Evolutionary conservation across 2,797 vertebrate genomes (phyloP), one percentile per base, ranked within the genome.

Genomic region (Parotocinclus haroldoi): DNA sequence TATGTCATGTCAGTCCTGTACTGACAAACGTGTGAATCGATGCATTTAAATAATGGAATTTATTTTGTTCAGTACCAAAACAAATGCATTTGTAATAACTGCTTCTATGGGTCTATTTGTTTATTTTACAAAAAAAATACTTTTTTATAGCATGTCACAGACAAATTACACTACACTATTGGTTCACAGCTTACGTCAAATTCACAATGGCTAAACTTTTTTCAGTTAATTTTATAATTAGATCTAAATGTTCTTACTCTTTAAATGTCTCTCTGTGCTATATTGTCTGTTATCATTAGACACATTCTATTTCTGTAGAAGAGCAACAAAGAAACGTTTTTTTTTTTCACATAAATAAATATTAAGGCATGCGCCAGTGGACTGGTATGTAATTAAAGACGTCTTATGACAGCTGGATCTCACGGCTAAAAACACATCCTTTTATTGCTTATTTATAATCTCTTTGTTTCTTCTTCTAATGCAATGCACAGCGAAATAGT

Each of bases 321-420:
- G 63, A 58, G 58, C 39, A 18, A 46, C n/a, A 27, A 38, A 27
- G 17, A 77, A 78, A 76, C 77, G 81, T 46, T 81, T 81, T 74
- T 37, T 61, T 79, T 76, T 81, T 75, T 63, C 77, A 48, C 9
- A 50, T 5, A 8, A 83, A 82, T 63, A 56, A 38, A 88, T 84
- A 84, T 80, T 77, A 83, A 83, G 79, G 18, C 18, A 82, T 80
- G 85, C 86, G 85, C 83, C 81, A 82, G 79, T 79, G 81, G 82
- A 84, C 82, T 82, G 44, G 76, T 82, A 83, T 87, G 83, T 88
- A 89, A 90, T 89, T 89, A 87, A 89, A 89, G 87, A 86, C 82
- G 87, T 85, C 78, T 83, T 79, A 82, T 84, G 84, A 86, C 86
- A 89, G 86, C 86, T 90, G 84, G 84, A 82, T 85, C 83, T 88